phyloP scores from a whole-genome alignment of 2,113 vertebrate species.

The Hypomesus transpacificus region DNA sequence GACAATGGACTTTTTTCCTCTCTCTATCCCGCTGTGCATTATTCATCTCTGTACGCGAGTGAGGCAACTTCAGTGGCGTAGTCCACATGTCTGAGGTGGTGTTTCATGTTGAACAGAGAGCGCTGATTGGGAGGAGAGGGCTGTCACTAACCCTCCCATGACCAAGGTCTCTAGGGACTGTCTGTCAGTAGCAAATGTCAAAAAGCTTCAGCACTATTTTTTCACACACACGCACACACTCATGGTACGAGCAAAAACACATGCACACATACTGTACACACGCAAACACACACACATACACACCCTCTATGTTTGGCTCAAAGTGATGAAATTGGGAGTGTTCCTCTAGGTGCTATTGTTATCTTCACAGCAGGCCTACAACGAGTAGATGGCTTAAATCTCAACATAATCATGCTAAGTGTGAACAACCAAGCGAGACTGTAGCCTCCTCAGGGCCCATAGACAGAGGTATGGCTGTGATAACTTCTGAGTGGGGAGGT shows the following conservation, averaged over 20 bases:
- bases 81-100: constrained; percentile 19
- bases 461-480: constrained; percentile 30
- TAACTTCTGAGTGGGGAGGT: constrained; percentile 35
- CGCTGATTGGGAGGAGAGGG: not conserved
- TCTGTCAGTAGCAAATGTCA: constrained; percentile 29
- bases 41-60: constrained; percentile 55
- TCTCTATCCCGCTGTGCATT: constrained; percentile 39
- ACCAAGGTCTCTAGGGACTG: constrained; percentile 27
- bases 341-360: constrained; percentile 42
- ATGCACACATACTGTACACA: constrained; percentile 6
- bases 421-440: constrained; percentile 44
- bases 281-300: not conserved
- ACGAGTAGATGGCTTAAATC: constrained; percentile 37
- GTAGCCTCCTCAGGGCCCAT: constrained; percentile 33
- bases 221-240: constrained; percentile 25
- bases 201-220: constrained; percentile 32
- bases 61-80: constrained; percentile 24
- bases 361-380: constrained; percentile 32
- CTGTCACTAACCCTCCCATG: not conserved
- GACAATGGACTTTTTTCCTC: not conserved
- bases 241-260: not conserved
- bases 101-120: constrained; percentile 42
- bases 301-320: not conserved
- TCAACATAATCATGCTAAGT: constrained; percentile 48
- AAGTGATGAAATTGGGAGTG: constrained; percentile 25